A percentile compares a stretch with the other conserved stretches of the same genome.
Conservation (phyloP, 2,888 invertebrate species). For the Leuctra nigra region DNA sequence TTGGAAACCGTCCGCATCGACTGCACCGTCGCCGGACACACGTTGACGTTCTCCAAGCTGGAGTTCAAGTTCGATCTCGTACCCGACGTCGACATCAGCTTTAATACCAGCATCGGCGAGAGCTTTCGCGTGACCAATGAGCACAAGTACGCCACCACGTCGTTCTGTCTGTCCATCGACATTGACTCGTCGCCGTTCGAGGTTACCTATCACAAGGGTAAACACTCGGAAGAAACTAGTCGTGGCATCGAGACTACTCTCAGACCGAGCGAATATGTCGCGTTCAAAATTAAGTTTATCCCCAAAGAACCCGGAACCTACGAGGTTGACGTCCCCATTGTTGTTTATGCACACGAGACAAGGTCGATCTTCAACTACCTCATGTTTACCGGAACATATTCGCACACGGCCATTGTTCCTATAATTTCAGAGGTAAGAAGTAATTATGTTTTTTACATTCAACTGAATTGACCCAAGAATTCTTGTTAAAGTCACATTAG, state of each 20-base stretch:
- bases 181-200: conserved; percentile 32
- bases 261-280: conserved; percentile 31
- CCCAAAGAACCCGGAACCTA: conserved; percentile 34
- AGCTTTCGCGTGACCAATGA: conserved; percentile 28
- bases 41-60: conserved; percentile 28
- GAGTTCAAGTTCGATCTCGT: conserved; percentile 23
- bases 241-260: conserved; percentile 27
- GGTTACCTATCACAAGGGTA: conserved; percentile 30
- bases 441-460: no score
- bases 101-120: not conserved
- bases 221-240: no score
- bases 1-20: conserved; percentile 31
- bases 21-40: conserved; percentile 31
- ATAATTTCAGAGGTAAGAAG: not conserved
- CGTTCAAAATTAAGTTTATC: conserved; percentile 34
- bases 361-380: conserved; percentile 38
- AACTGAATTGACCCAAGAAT: no score
- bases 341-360: conserved; percentile 34
- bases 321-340: conserved; percentile 36
- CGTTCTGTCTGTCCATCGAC: conserved; percentile 35
- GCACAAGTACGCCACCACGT: conserved; percentile 26
- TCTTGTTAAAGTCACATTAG: no score
- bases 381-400: conserved; percentile 34
- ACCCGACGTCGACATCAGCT: not conserved
- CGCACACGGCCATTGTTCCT: conserved; percentile 33